phyloP scores from a whole-genome alignment of 2,113 vertebrate genomes.

The Forbesichthys agassizii region DNA sequence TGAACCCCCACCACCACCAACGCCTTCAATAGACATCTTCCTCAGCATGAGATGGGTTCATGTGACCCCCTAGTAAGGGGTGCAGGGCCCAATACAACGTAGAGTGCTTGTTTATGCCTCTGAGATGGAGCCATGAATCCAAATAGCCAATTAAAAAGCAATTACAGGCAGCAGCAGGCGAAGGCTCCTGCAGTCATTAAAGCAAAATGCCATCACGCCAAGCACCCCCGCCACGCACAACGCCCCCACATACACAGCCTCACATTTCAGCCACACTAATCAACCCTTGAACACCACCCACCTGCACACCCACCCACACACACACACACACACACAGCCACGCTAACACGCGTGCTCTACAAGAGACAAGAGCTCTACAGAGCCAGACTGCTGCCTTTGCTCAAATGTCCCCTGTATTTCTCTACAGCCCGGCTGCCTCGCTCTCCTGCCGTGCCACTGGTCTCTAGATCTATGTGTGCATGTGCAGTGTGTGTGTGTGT shows the following conservation, averaged over 20 bases:
- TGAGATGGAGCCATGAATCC: constrained; percentile 78
- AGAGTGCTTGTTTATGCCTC: constrained; percentile 70
- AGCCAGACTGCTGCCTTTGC: constrained; percentile 21
- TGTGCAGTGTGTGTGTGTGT: neutral
- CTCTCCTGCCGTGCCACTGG: neutral
- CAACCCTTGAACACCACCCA: constrained; percentile 31
- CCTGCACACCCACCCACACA: constrained; percentile 12
- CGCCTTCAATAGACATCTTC: constrained; percentile 61
- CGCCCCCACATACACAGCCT: constrained; percentile 36
- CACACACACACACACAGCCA: neutral
- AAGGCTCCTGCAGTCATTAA: constrained; percentile 74
- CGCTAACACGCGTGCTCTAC: constrained; percentile 21
- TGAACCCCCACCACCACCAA: constrained; percentile 46
- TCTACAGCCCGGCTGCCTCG: no score
- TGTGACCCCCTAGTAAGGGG: constrained; percentile 55
- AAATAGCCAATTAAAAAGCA: constrained; percentile 82
- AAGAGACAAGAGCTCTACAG: constrained; percentile 8
- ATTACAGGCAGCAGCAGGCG: constrained; percentile 78
- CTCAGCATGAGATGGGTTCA: constrained; percentile 50
- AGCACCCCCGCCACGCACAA: constrained; percentile 34
- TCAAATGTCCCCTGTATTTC: neutral
- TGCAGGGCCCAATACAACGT: constrained; percentile 65
- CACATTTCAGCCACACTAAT: constrained; percentile 46
- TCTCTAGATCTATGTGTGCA: neutral
- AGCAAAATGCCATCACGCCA: constrained; percentile 72